phyloP scores from a whole-genome alignment of 2,888 invertebrate genomes.

The Tachina fera region DNA sequence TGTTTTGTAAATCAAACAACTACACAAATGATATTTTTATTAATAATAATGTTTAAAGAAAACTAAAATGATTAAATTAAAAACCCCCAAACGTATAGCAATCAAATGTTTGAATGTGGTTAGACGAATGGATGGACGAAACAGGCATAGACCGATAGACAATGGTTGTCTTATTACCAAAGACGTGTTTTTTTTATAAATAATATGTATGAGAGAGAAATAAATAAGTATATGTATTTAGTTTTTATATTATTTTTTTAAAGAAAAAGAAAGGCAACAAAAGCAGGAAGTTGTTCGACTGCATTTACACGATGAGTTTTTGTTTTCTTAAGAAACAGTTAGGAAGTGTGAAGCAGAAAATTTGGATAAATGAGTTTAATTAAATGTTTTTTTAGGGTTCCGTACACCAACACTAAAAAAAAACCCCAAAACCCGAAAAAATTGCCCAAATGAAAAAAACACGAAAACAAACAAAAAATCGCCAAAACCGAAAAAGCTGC shows the following conservation, averaged over 20 bases:
- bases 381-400: no score
- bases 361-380: no score
- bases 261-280: neutral
- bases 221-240: neutral
- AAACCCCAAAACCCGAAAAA: no score
- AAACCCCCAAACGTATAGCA: neutral
- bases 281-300: neutral
- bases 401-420: no score
- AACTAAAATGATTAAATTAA: conserved; percentile 27
- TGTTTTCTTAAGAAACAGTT: no score
- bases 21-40: conserved; percentile 40
- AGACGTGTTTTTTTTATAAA: no score
- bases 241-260: neutral
- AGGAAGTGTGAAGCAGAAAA: no score
- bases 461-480: no score
- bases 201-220: no score
- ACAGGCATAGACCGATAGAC: neutral
- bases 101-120: neutral
- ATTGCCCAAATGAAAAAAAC: no score
- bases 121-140: neutral
- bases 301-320: neutral
- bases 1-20: conserved; percentile 12
- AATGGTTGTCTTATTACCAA: conserved; percentile 36
- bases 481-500: no score
- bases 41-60: conserved; percentile 48